Evolutionary conservation across 2,113 vertebrate species (phyloP).

Genomic region (Protobothrops mucrosquamatus): DNA sequence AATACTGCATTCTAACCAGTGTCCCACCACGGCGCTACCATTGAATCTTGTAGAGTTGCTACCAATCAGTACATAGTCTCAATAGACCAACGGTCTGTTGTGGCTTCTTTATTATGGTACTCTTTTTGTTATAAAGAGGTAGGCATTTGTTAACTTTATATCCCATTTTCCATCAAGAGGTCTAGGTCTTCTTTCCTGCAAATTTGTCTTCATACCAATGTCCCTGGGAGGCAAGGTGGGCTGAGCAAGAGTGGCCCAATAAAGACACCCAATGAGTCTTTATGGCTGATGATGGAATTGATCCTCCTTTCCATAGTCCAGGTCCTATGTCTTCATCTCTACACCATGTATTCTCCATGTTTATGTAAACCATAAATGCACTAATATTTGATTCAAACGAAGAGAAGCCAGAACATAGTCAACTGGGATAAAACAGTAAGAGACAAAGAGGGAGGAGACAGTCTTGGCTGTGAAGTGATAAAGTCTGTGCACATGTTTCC

Average conservation of each 20-base stretch:
- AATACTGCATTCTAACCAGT: neutral
- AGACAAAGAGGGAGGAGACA: neutral
- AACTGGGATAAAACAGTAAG: neutral
- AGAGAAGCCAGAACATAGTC: neutral
- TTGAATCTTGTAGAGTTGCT: neutral
- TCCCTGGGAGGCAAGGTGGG: neutral
- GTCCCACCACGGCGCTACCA: neutral
- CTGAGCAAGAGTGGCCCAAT: neutral
- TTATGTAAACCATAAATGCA: neutral
- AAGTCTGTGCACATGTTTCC: neutral
- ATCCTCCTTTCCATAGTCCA: neutral
- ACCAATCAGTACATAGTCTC: neutral
- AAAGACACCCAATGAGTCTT: neutral
- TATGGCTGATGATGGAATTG: neutral
- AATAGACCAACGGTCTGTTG: neutral
- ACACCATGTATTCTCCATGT: neutral
- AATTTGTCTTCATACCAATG: neutral
- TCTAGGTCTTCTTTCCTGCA: neutral
- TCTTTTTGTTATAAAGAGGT: neutral
- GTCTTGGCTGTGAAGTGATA: neutral
- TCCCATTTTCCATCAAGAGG: neutral
- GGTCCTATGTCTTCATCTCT: neutral
- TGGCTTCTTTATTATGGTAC: neutral
- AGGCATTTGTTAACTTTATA: neutral
- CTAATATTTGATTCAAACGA: neutral